Conservation (phyloP, 2,888 invertebrate species). For the Andrena marginata region DNA sequence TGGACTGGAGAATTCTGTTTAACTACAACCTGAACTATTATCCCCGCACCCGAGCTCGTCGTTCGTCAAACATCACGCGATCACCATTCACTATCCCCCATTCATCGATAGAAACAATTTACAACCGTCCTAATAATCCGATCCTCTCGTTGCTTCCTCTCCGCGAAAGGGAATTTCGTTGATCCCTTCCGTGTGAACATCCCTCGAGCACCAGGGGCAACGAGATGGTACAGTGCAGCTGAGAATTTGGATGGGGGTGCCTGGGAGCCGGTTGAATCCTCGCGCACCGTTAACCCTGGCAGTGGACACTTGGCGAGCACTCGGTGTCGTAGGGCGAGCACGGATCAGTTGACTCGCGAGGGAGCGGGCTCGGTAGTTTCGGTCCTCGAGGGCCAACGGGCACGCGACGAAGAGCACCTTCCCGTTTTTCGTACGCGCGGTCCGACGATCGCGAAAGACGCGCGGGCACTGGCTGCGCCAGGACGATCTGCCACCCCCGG, state of each 20-base stretch:
- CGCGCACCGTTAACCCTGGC: not conserved
- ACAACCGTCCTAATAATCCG: not conserved
- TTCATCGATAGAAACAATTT: not conserved
- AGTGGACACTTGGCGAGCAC: not conserved
- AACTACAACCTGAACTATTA: not conserved
- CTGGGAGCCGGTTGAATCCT: not conserved
- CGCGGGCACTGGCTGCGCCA: conserved; percentile 83
- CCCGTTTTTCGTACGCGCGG: conserved; percentile 76
- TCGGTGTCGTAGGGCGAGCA: too few relatives aligned
- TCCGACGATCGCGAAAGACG: conserved; percentile 84
- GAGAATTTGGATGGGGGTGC: not conserved
- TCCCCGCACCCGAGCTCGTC: not conserved
- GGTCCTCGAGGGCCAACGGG: conserved; percentile 30
- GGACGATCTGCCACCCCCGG: conserved; percentile 78
- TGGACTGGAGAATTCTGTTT: not conserved
- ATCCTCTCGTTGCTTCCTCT: not conserved
- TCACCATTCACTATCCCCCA: not conserved
- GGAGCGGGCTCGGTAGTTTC: not conserved
- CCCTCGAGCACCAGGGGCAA: not conserved
- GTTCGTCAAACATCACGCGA: not conserved
- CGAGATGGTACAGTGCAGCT: not conserved
- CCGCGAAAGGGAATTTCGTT: not conserved
- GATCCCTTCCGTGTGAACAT: not conserved
- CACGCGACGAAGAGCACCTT: conserved; percentile 65
- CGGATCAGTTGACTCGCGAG: not conserved